Conservation (phyloP, 2,888 invertebrate species). For the Drosophila helvetica region DNA sequence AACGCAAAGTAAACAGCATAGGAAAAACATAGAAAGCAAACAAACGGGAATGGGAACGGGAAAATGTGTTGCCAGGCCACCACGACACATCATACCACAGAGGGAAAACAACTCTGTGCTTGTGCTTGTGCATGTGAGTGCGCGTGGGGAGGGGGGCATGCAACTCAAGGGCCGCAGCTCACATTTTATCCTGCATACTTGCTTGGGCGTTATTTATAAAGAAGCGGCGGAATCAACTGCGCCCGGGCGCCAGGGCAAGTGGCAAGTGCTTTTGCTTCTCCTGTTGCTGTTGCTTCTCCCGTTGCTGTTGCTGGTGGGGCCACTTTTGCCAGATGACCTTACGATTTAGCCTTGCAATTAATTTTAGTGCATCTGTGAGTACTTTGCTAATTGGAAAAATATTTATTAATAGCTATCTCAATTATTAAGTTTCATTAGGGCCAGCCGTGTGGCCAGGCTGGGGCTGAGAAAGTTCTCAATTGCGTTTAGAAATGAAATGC, state of each 20-base stretch:
- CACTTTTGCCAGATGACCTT: conserved; percentile 24
- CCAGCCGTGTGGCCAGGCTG: conserved; percentile 12
- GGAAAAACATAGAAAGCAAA: conserved; percentile 51
- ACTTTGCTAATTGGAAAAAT: conserved; percentile 45
- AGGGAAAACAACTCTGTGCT: background rate
- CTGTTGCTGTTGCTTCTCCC: background rate
- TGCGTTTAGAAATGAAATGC: conserved; percentile 21
- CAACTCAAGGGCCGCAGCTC: conserved; percentile 1
- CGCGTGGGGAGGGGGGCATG: background rate
- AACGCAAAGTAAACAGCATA: conserved; percentile 43
- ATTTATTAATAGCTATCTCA: conserved; percentile 44
- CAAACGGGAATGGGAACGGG: conserved; percentile 18
- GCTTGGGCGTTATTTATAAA: conserved; percentile 40
- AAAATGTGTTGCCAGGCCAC: conserved; percentile 9
- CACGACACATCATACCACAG: background rate
- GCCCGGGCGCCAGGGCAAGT: background rate
- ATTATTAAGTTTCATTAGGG: conserved; percentile 28
- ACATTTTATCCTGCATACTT: conserved; percentile 36
- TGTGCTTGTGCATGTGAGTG: background rate
- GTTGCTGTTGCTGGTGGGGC: background rate
- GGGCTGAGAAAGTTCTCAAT: conserved; percentile 1
- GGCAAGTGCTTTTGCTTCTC: conserved; percentile 1
- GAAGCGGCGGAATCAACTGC: conserved; percentile 24
- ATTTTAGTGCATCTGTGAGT: conserved; percentile 30
- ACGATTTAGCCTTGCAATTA: conserved; percentile 43